These are phyloP conservation scores for Dastarcus helophoroides DNA, from an alignment of 2,888 invertebrate species.

Conservation along the genomic window DNA sequence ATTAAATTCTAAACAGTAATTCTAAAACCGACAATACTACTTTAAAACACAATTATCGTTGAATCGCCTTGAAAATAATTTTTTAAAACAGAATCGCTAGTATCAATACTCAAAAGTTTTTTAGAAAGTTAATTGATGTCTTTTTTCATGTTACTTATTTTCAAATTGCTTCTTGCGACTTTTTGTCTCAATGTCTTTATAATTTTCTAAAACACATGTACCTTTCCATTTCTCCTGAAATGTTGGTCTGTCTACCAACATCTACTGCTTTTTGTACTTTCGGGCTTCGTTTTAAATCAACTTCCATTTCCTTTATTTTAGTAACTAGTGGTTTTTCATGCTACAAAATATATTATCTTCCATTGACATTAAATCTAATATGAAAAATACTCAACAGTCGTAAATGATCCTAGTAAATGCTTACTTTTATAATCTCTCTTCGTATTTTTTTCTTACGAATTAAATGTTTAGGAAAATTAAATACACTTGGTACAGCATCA, in stretches of 20 bases:
- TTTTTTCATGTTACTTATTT: constrained; percentile 9
- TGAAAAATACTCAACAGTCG: too few species aligned
- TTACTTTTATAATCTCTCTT: not conserved
- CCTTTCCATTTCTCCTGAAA: constrained; percentile 1
- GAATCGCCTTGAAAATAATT: not conserved
- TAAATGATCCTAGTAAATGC: not conserved
- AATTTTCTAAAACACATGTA: constrained; percentile 2
- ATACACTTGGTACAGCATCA: constrained; percentile 15
- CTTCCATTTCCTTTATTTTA: too few species aligned
- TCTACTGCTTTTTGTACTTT: too few species aligned
- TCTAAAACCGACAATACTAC: too few species aligned
- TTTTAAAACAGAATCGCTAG: not conserved
- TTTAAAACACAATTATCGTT: too few species aligned
- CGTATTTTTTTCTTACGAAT: not conserved
- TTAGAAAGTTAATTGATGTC: constrained; percentile 6
- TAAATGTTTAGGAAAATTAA: constrained; percentile 14
- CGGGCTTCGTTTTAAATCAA: too few species aligned
- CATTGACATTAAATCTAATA: too few species aligned
- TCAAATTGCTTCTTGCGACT: constrained; percentile 6
- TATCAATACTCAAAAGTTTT: constrained; percentile 3
- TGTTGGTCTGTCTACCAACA: not conserved
- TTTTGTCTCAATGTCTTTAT: constrained; percentile 8
- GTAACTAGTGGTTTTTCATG: too few species aligned
- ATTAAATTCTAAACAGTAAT: too few species aligned
- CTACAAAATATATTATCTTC: too few species aligned